A percentile compares a stretch with the other conserved stretches of the same genome.
These are phyloP conservation scores for Thelaira solivaga DNA, from an alignment of 2,888 invertebrate species.

Conservation along the genomic window DNA sequence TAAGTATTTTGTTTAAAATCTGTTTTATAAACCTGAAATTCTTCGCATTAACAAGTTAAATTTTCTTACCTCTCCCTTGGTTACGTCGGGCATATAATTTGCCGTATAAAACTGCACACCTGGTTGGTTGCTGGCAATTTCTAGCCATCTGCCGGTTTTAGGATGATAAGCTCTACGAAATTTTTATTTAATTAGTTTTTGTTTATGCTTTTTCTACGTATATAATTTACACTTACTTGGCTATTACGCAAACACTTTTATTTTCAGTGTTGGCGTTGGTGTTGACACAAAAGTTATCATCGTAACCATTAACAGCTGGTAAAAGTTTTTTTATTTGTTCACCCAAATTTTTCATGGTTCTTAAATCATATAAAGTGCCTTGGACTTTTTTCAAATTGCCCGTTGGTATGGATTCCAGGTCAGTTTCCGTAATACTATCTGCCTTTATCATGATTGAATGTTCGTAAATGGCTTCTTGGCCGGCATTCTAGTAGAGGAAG, in stretches of 20 bases:
- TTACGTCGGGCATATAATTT: slow-evolving; percentile 83
- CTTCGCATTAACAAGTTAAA: too few species aligned
- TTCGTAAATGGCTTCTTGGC: slow-evolving; percentile 81
- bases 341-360: slow-evolving; percentile 82
- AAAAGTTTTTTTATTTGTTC: slow-evolving; percentile 82
- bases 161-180: slow-evolving; percentile 81
- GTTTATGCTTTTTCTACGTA: neutral
- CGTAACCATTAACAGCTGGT: slow-evolving; percentile 85
- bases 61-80: slow-evolving; percentile 72
- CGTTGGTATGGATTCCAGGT: slow-evolving; percentile 84
- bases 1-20: too few species aligned
- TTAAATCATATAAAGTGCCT: slow-evolving; percentile 85
- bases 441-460: slow-evolving; percentile 86
- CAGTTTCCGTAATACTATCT: slow-evolving; percentile 85
- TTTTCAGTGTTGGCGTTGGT: slow-evolving; percentile 87
- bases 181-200: slow-evolving; percentile 9
- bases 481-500: slow-evolving; percentile 78
- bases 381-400: slow-evolving; percentile 84
- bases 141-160: slow-evolving; percentile 84
- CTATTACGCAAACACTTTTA: slow-evolving; percentile 79
- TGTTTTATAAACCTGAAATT: too few species aligned
- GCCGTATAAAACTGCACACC: slow-evolving; percentile 94
- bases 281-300: slow-evolving; percentile 87
- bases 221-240: slow-evolving; percentile 77
- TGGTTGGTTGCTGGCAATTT: slow-evolving; percentile 91